phyloP scores from a whole-genome alignment of 2,888 invertebrate genomes.

The Orthonevra nobilis region DNA sequence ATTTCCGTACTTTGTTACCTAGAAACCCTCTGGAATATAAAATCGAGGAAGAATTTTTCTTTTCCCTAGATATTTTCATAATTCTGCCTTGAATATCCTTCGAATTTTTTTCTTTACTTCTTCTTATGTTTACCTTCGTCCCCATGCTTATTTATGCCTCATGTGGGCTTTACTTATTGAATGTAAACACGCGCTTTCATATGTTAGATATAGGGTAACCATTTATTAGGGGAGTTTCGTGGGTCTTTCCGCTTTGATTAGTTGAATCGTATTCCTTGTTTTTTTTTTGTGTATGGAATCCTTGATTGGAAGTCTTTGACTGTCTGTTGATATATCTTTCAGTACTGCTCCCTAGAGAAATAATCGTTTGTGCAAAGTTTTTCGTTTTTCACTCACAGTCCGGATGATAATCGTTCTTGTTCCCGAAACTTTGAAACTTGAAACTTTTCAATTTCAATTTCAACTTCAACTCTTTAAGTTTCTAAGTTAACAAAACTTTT shows the following conservation, averaged over 20 bases:
- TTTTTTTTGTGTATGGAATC: no score
- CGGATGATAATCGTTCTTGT: conserved; percentile 21
- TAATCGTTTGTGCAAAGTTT: no score
- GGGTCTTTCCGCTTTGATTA: neutral
- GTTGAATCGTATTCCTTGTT: no score
- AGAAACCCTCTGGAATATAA: neutral
- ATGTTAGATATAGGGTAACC: neutral
- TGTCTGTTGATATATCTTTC: no score
- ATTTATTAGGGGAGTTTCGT: neutral
- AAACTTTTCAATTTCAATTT: conserved; percentile 22
- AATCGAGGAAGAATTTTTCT: neutral
- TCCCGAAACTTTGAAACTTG: neutral
- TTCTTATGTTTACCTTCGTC: no score
- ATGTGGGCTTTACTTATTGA: conserved; percentile 11
- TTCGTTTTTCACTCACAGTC: no score
- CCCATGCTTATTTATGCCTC: neutral
- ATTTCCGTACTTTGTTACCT: neutral
- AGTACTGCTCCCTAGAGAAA: no score
- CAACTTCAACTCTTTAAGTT: neutral
- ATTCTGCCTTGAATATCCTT: neutral
- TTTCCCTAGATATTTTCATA: neutral
- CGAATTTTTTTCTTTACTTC: no score
- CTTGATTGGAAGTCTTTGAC: no score
- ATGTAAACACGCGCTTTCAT: conserved; percentile 20
- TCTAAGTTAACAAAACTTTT: conserved; percentile 12